Conservation (phyloP, 1,140 invertebrate genomes). For the Brachionus sp. region DNA sequence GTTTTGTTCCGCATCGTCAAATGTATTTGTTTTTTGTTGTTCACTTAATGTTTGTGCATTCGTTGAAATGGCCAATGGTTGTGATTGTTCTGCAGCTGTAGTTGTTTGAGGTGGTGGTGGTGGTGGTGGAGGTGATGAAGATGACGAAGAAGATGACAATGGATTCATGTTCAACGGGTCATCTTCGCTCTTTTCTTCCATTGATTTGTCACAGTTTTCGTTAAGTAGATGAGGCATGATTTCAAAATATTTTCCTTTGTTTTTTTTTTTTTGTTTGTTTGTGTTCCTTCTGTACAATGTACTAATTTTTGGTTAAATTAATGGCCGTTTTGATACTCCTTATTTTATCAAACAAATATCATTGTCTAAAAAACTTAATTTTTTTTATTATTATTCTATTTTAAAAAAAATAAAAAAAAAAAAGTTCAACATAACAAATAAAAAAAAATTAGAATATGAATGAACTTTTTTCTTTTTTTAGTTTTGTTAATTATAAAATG, state of each 20-base stretch:
- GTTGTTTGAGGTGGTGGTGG: not conserved
- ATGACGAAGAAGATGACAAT: not conserved
- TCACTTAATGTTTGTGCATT: not conserved
- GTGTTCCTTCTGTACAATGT: too few relatives aligned
- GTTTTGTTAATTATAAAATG: not conserved
- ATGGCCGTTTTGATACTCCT: too few relatives aligned
- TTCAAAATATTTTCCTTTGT: not conserved
- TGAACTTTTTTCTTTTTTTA: conserved; percentile 15
- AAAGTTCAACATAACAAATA: not conserved
- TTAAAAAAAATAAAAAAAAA: not conserved
- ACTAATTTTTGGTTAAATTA: too few relatives aligned
- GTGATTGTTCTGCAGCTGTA: too few relatives aligned
- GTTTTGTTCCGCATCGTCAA: not conserved
- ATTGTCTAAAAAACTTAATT: not conserved
- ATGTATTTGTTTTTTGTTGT: not conserved
- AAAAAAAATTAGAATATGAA: not conserved
- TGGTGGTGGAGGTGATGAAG: not conserved
- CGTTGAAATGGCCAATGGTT: not conserved
- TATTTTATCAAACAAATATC: not conserved
- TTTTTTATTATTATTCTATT: too few relatives aligned
- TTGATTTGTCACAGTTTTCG: not conserved
- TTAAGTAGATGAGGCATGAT: not conserved
- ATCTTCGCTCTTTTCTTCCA: not conserved
- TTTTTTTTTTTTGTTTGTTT: too few relatives aligned
- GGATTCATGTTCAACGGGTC: not conserved